Percentiles rank a stretch among this genome's conserved stretches.
Evolutionary conservation across 2,797 vertebrate species (phyloP).

Genomic region (Onychomys torridus): DNA sequence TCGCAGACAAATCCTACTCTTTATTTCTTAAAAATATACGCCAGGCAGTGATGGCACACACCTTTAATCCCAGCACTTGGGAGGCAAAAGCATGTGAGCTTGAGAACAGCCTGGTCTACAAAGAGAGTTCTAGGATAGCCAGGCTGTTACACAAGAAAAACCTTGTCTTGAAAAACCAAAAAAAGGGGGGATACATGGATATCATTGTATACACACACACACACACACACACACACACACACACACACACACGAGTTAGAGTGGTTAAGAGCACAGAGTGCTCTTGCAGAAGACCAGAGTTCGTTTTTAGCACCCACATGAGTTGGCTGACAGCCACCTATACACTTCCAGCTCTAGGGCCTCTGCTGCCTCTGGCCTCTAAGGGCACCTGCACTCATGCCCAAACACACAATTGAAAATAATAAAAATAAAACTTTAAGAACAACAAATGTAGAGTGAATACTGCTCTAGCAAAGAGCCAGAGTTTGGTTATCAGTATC

Average conservation of each 20-base stretch:
- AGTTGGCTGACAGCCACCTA: not conserved
- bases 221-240: too few species aligned
- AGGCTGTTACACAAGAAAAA: not conserved
- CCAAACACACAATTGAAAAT: not conserved
- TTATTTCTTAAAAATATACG: not conserved
- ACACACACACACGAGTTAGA: too few species aligned
- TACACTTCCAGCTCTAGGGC: not conserved
- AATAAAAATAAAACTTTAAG: not conserved
- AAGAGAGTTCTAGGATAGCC: not conserved
- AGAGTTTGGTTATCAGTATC: not conserved
- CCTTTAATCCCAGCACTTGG: not conserved
- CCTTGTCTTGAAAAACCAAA: not conserved
- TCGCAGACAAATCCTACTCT: slow-evolving; percentile 56
- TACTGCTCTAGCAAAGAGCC: not conserved
- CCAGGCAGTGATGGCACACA: not conserved
- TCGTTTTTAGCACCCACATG: not conserved
- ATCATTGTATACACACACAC: too few species aligned
- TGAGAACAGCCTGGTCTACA: not conserved
- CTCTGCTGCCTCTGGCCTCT: not conserved
- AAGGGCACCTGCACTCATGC: not conserved
- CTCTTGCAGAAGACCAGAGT: not conserved
- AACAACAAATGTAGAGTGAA: not conserved
- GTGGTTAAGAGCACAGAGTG: not conserved
- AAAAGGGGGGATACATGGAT: not conserved
- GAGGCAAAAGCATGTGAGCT: not conserved